Evolutionary conservation across 2,797 vertebrate genomes (phyloP), one percentile per base, ranked within the genome.

Genomic region (Coregonus suidteri): DNA sequence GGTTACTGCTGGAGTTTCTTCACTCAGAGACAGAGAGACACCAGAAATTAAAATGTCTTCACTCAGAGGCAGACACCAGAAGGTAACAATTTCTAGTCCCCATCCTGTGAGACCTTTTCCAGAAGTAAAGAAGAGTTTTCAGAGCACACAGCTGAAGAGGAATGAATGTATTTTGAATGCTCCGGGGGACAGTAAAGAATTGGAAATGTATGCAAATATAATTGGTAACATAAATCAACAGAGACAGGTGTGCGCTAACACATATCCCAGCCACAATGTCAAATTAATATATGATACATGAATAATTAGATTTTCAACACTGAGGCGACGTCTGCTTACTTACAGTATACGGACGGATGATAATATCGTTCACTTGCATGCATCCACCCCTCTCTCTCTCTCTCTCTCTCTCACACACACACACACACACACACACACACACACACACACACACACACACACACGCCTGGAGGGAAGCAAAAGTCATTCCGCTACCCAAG

Each of bases 191-290:
- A 15, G 64, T 66, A 66, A 34, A 66, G 11, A 34, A 30, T 34
- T 34, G 64, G 30, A 34, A 4, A 66, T 66, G 34, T 76, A 80
- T 80, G 52, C 64, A 70, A 41, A 74, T 67, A 53, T 68, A 80
- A 76, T 76, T 68, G 75, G 79, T 71, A n/a, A 20, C 75, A 80
- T 80, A 74, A 80, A 80, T 80, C 79, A 80, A 75, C 37, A 52
- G 71, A 41, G 71, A 77, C 75, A 74, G 71, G 34, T 68, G 25
- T 73, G 75, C 15, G 53, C 54, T 47, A 34, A 62, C 76, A 64
- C 31, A 41, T 68, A 35, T n/a, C 16, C 4, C 16, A 30, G 30
- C 30, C 64, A 15, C 25, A 16, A 66, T 66, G 64, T 66, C 64
- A 66, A 30, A 30, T 4, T 1, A 56, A 18, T 11, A 9, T 47